Conservation (phyloP, 2,888 invertebrate genomes). For the Papilio protenor region DNA sequence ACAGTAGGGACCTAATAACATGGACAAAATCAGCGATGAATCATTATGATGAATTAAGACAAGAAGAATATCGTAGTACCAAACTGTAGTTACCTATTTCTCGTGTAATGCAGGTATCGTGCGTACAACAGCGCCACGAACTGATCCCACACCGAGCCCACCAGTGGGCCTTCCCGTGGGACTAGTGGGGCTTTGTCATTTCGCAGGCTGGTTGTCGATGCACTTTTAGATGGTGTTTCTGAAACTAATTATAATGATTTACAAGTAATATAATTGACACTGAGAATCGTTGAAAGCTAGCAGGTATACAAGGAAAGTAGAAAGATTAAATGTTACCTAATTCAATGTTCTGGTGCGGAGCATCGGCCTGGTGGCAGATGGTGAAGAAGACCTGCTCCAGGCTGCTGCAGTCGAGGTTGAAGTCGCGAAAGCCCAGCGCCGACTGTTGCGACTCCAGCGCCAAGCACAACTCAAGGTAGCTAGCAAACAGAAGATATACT, state of each 20-base stretch:
- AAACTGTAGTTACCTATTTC: constrained; percentile 75
- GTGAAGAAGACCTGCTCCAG: constrained; percentile 86
- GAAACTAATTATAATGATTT: constrained; percentile 44
- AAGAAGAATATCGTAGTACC: background rate
- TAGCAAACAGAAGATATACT: constrained; percentile 48
- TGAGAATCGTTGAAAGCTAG: background rate
- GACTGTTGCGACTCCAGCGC: constrained; percentile 76
- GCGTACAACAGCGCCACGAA: constrained; percentile 82
- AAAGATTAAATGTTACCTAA: constrained; percentile 52
- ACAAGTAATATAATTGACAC: background rate
- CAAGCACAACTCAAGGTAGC: constrained; percentile 75
- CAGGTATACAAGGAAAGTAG: background rate
- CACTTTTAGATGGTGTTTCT: constrained; percentile 65
- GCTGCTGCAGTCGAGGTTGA: constrained; percentile 85
- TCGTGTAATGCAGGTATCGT: constrained; percentile 83
- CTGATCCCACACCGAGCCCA: constrained; percentile 59
- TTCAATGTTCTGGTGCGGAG: constrained; percentile 48
- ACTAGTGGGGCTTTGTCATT: constrained; percentile 60
- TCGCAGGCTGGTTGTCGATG: constrained; percentile 60
- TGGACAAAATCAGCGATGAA: background rate
- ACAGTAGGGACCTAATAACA: constrained; percentile 74
- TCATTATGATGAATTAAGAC: background rate
- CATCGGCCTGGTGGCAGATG: constrained; percentile 76
- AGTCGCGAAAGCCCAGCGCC: constrained; percentile 73
- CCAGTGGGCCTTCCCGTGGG: constrained; percentile 57